phyloP scores from a whole-genome alignment of 2,888 invertebrate genomes.

The Dryocosmus kuriphilus region DNA sequence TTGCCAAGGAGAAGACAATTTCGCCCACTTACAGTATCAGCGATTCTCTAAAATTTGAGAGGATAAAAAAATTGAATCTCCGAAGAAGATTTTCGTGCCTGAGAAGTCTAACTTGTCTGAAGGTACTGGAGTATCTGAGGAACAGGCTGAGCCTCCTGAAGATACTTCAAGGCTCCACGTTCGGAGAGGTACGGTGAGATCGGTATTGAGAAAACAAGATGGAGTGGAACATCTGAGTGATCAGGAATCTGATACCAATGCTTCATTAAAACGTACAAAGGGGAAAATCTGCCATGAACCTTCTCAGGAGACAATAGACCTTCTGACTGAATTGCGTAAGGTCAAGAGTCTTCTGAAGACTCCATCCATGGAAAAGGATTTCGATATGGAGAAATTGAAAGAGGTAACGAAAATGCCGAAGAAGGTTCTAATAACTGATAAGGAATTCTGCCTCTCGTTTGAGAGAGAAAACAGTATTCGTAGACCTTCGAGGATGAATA shows the following conservation, averaged over 20 bases:
- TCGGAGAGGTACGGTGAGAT: constrained; percentile 57
- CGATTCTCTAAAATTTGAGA: constrained; percentile 44
- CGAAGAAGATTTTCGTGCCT: background rate
- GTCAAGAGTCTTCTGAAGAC: constrained; percentile 72
- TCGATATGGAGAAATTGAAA: constrained; percentile 59
- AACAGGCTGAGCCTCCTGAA: background rate
- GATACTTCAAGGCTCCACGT: constrained; percentile 42
- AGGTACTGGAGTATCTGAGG: background rate
- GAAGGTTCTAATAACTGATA: constrained; percentile 72
- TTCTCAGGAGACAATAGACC: constrained; percentile 74
- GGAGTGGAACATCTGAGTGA: constrained; percentile 69
- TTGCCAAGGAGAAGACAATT: constrained; percentile 49
- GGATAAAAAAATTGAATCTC: constrained; percentile 30
- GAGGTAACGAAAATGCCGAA: constrained; percentile 67
- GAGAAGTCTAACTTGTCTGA: background rate
- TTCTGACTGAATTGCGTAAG: constrained; percentile 71
- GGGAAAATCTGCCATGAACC: constrained; percentile 71
- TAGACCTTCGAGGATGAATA: constrained; percentile 57
- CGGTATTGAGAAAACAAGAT: constrained; percentile 71
- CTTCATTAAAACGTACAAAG: constrained; percentile 62
- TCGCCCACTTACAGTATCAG: constrained; percentile 48
- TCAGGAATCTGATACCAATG: constrained; percentile 62
- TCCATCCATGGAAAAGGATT: constrained; percentile 69
- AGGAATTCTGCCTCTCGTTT: constrained; percentile 74
- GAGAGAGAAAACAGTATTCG: constrained; percentile 74